Base-by-base conservation (phyloP, 2,797 vertebrate genomes). In the Poeciliopsis presidionis region DNA sequence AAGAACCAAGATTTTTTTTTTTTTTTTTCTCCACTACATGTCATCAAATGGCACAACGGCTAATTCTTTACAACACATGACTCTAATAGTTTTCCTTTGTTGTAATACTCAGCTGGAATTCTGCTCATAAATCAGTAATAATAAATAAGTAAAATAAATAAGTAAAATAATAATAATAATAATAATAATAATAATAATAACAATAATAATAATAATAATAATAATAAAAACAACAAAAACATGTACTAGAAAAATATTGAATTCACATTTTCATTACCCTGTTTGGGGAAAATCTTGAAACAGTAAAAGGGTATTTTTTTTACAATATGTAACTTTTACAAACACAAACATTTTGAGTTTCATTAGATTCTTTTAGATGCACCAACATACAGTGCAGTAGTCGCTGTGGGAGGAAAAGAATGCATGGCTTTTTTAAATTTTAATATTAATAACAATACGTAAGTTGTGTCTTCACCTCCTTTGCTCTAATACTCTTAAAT, bases 31-130 rank as follows among this genome's bases (percentile, higher is more conserved):
- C 82, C 81, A 45, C 94, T 95, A 94, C 92, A 91, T 76, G 94
- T 96, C 95, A 96, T 97, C 95, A 95, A 94, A 87, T 82, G 92
- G 95, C 93, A 98, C 97, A 98, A 97, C 96, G 95, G 93, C 95
- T 94, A 94, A 93, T 96, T 96, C 96, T 97, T 97, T 96, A 96
- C 94, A 97, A 97, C 96, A 97, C 97, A 97, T 96, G 97, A 96
- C 96, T 95, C 96, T 87, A 89, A 95, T 95, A 96, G 95, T 94
- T 95, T 90, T 93, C 93, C 92, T 89, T 93, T 84, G 94, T 95
- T 96, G 95, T 96, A 95, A 96, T 83, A 96, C 87, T 93, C 96
- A 95, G 95, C 94, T 90, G 90, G 96, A 97, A 96, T 95, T 95
- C 95, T 93, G 94, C 92, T 94, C 88, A 70, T 82, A 55, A 8